Base-by-base conservation (phyloP, 2,797 vertebrate species). In the Pogonophryne albipinna region DNA sequence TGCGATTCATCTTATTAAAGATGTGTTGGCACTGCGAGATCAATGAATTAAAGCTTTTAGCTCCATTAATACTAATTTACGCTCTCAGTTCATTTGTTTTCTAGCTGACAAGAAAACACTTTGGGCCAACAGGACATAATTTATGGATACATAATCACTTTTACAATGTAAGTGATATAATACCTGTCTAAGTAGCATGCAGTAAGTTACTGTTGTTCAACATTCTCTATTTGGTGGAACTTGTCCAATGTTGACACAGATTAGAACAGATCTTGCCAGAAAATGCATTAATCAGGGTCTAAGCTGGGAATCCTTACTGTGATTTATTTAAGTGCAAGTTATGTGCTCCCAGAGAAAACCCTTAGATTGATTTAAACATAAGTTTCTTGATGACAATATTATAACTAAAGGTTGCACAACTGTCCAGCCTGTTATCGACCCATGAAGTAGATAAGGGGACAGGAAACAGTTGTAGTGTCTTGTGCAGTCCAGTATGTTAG, bases 401-500 rank as follows among this genome's bases (percentile, higher is more conserved):
- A 3, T 4, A 63, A 61, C 2, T 6, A 57, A 17, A 66, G 34
- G 34, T 4, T 52, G 23, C 17, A 44, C 57, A 76, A 3, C 23
- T 3, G 3, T 52, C 53, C 8, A 49, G 49, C 14, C 49, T 57
- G 52, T 50, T n/a, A 61, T 70, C 41, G 83, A 77, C 60, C 62
- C 10, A 17, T 46, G 61, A 42, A 66, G 42, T 13, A 71, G 61
- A 76, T 69, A 56, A 76, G 14, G 17, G 57, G 68, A 63, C 71
- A 82, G 82, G 74, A 74, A 59, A 63, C 71, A 61, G 62, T 70
- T 59, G 42, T 17, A 67, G n/a, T 52, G 66, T 78, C 53, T 67
- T 69, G 51, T 79, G 67, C 62, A 55, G 87, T 87, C 51, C 49
- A 55, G 51, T 74, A 31, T 80, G 86, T 91, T 80, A 87, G 82